Conservation (phyloP, 2,888 invertebrate species). For the Synanthedon vespiformis region DNA sequence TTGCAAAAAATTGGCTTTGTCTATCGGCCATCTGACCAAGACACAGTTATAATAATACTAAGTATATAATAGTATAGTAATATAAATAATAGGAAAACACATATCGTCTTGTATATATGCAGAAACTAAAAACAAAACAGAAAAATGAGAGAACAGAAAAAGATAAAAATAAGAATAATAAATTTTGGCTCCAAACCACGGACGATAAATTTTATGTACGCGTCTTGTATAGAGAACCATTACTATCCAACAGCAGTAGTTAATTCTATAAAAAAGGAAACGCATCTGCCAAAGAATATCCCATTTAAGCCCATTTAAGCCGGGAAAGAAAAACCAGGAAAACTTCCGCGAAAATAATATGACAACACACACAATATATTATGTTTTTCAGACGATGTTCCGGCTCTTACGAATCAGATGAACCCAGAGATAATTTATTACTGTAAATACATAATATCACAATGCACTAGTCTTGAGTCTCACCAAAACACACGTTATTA, state of each 20-base stretch:
- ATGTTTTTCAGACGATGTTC: constrained; percentile 47
- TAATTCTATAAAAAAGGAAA: constrained; percentile 40
- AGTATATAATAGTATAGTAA: too few relatives aligned
- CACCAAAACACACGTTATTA: neutral
- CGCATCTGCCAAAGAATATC: constrained; percentile 32
- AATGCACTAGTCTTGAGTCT: too few relatives aligned
- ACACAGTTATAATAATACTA: too few relatives aligned
- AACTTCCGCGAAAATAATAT: constrained; percentile 47
- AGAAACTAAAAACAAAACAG: too few relatives aligned
- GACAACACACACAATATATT: constrained; percentile 47
- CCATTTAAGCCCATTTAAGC: constrained; percentile 35
- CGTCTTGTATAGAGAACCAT: neutral
- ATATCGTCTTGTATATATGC: too few relatives aligned
- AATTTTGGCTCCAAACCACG: neutral
- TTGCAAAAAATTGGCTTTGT: too few relatives aligned
- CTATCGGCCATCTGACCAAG: too few relatives aligned
- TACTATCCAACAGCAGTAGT: constrained; percentile 1
- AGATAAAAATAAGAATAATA: constrained; percentile 3
- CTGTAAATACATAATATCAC: too few relatives aligned
- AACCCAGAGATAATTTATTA: constrained; percentile 9
- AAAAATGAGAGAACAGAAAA: too few relatives aligned
- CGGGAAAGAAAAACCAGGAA: constrained; percentile 40
- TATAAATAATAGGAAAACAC: too few relatives aligned
- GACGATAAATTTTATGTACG: constrained; percentile 4
- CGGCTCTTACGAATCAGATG: constrained; percentile 23